Base-by-base conservation (phyloP, 2,113 vertebrate genomes). In the Orycteropus afer region DNA sequence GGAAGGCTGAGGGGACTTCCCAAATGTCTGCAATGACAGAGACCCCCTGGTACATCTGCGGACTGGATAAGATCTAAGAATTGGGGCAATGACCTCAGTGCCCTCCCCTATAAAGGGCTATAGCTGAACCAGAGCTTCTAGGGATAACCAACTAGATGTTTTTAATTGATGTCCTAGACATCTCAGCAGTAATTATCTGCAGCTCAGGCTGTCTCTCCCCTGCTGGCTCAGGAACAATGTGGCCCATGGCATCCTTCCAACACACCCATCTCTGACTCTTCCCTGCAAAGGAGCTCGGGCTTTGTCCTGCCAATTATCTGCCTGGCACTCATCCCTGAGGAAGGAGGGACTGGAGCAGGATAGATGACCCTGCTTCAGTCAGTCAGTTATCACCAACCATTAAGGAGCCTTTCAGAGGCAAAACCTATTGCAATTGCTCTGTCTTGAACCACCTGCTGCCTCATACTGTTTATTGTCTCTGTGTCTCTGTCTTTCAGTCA, bases 81-180 rank as follows among this genome's bases (percentile, higher is more conserved):
- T 13, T 8, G 14, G 34, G 67, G 40, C 32, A 32, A 18, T 5
- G 79, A 79, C 32, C 49, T 81, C 23, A 73, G 49, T 1, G 9
- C 77, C 40, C 18, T 61, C 40, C 61, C 53, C 61, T 77, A 27
- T 14, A 90, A 90, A 37, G 82, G n/a, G 17, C 59, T 71, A 13
- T 15, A 49, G 34, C 83, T 59, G 65, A 82, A 53, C 71, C 87
- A 65, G 82, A 83, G 51, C 34, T 34, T 34, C 93, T 25, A 40
- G 55, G 9, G 55, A 77, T 77, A 53, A 89, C 18, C 27, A 47
- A 63, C 1, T 25, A 67, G 51, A 92, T 79, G 47, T 86, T n/a
- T 90, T 67, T 82, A 80, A 95, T n/a, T 74, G 65, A 92, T 22
- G 49, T 88, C 78, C 92, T 90, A 42, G 79, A 57, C 89, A 63